These are phyloP conservation scores for Tokudaia tokunoshimensis DNA, from an alignment of 2,797 vertebrate species.

Conservation along the genomic window DNA sequence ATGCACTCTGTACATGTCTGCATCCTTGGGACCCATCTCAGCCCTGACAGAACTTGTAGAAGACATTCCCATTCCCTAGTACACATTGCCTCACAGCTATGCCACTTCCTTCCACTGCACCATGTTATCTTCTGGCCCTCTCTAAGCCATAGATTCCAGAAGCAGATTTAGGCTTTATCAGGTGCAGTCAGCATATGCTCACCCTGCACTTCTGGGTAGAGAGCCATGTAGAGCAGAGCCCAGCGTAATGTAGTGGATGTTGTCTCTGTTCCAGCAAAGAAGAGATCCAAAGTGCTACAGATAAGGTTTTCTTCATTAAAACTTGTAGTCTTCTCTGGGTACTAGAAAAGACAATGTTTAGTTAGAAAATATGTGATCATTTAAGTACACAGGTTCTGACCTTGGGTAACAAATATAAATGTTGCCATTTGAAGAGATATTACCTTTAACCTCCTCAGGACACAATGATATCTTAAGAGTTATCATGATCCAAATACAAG, in stretches of 20 bases:
- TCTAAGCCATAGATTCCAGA: not conserved
- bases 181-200: accelerated
- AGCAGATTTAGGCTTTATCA: not conserved
- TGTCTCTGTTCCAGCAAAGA: conserved; percentile 94
- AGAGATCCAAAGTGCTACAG: conserved; percentile 90
- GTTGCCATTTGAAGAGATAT: not conserved
- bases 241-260: conserved; percentile 91
- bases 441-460: not conserved
- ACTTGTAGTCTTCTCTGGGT: conserved; percentile 66
- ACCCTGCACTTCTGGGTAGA: conserved; percentile 92
- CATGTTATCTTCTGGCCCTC: not conserved
- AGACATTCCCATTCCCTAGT: accelerated
- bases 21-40: not conserved
- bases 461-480: not conserved
- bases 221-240: conserved; percentile 92
- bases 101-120: not conserved
- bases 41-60: not conserved
- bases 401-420: not conserved
- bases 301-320: conserved; percentile 91
- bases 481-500: not conserved
- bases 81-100: not conserved
- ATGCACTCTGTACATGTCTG: not conserved
- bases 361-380: not conserved
- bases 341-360: not conserved
- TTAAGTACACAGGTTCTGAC: not conserved